Base-by-base conservation (phyloP, 37 sponge, comb jelly and placozoan species). In the Chondrosia reniformis region DNA sequence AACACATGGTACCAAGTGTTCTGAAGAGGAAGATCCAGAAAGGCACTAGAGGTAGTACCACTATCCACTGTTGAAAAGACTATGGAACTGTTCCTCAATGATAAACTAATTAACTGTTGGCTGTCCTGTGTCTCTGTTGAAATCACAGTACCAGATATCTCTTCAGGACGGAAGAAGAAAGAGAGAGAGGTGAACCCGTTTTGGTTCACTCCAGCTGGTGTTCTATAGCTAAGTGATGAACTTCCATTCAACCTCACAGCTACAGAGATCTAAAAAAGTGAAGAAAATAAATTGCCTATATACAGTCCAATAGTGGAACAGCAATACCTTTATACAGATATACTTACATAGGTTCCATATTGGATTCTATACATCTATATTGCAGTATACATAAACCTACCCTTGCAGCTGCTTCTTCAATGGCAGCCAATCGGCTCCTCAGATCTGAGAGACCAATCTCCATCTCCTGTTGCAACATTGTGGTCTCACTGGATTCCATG, bases 211-310 rank as follows among this genome's bases (percentile, higher is more conserved):
- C 17, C 30, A 13, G 42, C 25, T 33, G 77, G 33, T 0, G 67
- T 25, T 1, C 40, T 25, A 66, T 84, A 89, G 6, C 59, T 32
- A 24, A 77, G 73, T 17, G 81, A 69, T n/a, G 77, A 69, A 61
- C 81, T 84, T 42, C 89, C 89, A 76, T 80, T 22, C n/a, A 89
- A 69, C 19, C 81, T 42, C 71, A 89, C 39, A 34, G 89, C 89
- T 28, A 89, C 63, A 71, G 82, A 84, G 54, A 89, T 80, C 89
- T 89, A 61, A 13, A 55, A 31, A 39, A 19, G n/a, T 5, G 61
- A 13, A 59, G 28, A 59, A 59, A 5, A n/a, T n/a, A n/a, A n/a
- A n/a, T n/a, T n/a, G n/a, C n/a, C n/a, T n/a, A n/a, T n/a, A n/a
- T n/a, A n/a, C n/a, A n/a, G n/a, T n/a, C n/a, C n/a, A n/a, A n/a